These are phyloP conservation scores for Paraplagusia blochii DNA, from an alignment of 2,113 vertebrate genomes.

Conservation along the genomic window DNA sequence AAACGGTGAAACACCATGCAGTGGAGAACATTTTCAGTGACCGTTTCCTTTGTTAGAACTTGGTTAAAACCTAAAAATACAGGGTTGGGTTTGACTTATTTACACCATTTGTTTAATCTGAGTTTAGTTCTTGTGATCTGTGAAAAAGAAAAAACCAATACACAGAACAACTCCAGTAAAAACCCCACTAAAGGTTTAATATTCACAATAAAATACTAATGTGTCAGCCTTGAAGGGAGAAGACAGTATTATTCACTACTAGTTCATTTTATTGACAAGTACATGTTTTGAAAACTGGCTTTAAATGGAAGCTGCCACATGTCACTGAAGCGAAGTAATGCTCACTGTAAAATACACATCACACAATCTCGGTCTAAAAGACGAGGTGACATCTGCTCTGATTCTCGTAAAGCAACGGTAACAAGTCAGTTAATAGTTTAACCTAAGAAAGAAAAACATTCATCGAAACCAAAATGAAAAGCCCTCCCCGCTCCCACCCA, in stretches of 20 bases:
- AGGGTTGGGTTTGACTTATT: too few species aligned
- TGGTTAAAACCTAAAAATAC: too few species aligned
- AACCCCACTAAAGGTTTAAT: constrained; percentile 18
- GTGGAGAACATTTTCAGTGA: too few species aligned
- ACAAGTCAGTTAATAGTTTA: constrained; percentile 56
- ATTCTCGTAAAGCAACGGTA: constrained; percentile 58
- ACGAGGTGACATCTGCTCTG: constrained; percentile 67
- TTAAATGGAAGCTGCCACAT: constrained; percentile 74
- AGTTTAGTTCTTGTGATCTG: constrained; percentile 8
- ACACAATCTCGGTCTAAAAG: constrained; percentile 69
- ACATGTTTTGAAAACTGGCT: constrained; percentile 61
- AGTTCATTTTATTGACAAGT: constrained; percentile 55
- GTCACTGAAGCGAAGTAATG: constrained; percentile 75
- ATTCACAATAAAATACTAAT: constrained; percentile 44
- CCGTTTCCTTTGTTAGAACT: too few species aligned
- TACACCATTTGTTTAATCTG: background rate
- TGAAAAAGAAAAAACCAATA: background rate
- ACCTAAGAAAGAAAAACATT: constrained; percentile 57
- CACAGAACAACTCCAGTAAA: constrained; percentile 2
- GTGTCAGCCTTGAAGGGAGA: constrained; percentile 48
- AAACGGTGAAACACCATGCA: too few species aligned
- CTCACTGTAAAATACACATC: constrained; percentile 74
- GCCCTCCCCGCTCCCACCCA: constrained; percentile 30
- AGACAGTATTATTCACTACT: constrained; percentile 47
- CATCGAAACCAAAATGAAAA: constrained; percentile 34